Conservation (phyloP, 1,140 invertebrate genomes). For the Caerostris darwini region DNA sequence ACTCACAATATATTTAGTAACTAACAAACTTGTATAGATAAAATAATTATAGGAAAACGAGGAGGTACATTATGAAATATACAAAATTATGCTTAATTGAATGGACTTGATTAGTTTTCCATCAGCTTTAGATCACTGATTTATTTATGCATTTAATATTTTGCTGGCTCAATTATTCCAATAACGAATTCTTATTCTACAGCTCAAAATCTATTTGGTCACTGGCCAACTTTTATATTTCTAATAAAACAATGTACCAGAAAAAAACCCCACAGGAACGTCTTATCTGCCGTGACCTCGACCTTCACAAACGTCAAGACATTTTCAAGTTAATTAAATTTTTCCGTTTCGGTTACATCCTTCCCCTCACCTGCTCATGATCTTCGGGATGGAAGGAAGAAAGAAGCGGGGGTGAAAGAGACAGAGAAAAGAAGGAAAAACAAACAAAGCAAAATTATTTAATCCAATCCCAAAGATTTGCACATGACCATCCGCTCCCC, state of each 20-base stretch:
- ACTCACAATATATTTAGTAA: no score
- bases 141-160: no score
- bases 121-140: no score
- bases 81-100: no score
- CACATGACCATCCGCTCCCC: background rate
- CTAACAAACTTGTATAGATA: no score
- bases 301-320: background rate
- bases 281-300: background rate
- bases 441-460: constrained; percentile 12
- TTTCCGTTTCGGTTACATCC: constrained; percentile 21
- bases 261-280: background rate
- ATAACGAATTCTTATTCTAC: no score
- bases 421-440: background rate
- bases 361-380: background rate
- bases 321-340: constrained; percentile 32
- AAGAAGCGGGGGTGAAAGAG: no score
- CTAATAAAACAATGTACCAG: background rate
- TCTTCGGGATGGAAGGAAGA: background rate
- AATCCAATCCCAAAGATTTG: constrained; percentile 21
- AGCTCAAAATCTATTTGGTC: no score
- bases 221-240: background rate
- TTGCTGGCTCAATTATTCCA: no score
- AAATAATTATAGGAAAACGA: no score
- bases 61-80: no score
- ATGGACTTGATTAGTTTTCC: no score